These are phyloP conservation scores for Nephila pilipes DNA, from an alignment of 1,140 invertebrate species.

Conservation along the genomic window DNA sequence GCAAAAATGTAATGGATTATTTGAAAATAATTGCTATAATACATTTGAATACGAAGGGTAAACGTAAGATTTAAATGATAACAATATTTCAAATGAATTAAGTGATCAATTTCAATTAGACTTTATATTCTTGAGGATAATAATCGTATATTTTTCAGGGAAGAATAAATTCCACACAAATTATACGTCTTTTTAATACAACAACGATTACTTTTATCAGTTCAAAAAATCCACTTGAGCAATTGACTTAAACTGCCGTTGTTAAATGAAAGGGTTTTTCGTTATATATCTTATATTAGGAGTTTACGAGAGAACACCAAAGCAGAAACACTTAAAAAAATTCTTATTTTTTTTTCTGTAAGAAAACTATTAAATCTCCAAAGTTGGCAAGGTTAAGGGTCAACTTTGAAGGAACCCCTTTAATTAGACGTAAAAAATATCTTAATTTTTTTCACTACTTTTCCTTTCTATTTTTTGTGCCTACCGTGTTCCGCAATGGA, in stretches of 20 bases:
- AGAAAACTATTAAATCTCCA: not conserved
- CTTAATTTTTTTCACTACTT: not conserved
- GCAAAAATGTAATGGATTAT: too few relatives aligned
- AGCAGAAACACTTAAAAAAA: not conserved
- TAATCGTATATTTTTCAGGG: too few relatives aligned
- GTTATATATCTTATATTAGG: not conserved
- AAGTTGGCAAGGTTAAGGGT: not conserved
- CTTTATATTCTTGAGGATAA: too few relatives aligned
- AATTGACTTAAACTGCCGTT: not conserved
- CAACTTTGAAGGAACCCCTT: not conserved
- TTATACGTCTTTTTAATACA: too few relatives aligned
- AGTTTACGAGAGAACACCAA: not conserved
- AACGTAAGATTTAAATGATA: too few relatives aligned
- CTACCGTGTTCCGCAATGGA: slow-evolving; percentile 22
- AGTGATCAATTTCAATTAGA: too few relatives aligned
- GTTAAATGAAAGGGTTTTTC: not conserved
- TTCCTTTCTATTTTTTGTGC: not conserved
- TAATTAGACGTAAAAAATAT: slow-evolving; percentile 31
- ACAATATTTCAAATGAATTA: too few relatives aligned
- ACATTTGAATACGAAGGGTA: too few relatives aligned
- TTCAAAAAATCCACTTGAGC: not conserved
- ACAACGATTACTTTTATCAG: not conserved
- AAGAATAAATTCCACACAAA: too few relatives aligned
- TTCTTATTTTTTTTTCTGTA: not conserved
- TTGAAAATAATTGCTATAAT: too few relatives aligned